phyloP scores from a whole-genome alignment of 2,888 invertebrate species.

The Carcina quercana region DNA sequence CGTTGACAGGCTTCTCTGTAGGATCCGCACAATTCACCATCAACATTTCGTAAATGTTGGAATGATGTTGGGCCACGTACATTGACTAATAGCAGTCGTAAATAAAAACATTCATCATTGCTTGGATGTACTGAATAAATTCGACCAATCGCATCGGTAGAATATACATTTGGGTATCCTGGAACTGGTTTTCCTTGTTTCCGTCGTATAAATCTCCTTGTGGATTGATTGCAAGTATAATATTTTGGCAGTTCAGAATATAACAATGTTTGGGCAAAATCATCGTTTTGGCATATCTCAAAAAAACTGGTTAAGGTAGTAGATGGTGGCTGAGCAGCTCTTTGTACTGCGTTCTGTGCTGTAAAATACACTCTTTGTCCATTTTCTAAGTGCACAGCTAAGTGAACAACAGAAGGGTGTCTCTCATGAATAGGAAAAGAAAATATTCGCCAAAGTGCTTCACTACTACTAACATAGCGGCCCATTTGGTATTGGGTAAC shows the following conservation, averaged over 20 bases:
- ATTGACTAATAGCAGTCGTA: conserved; percentile 32
- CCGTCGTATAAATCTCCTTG: conserved; percentile 19
- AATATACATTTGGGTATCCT: conserved; percentile 18
- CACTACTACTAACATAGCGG: conserved; percentile 16
- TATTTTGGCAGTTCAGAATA: conserved; percentile 21
- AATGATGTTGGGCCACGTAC: conserved; percentile 26
- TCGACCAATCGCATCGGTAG: conserved; percentile 18
- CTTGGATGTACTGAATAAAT: conserved; percentile 6
- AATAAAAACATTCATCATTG: conserved; percentile 30
- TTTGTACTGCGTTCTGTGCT: conserved; percentile 11
- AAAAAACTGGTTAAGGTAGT: conserved; percentile 23
- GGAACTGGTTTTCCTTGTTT: conserved; percentile 21
- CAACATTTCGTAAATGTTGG: conserved; percentile 15
- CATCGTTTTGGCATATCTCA: conserved; percentile 18
- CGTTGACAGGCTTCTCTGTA: conserved; percentile 20
- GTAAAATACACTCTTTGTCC: conserved; percentile 20
- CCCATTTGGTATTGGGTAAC: conserved; percentile 14
- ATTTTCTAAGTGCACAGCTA: conserved; percentile 20
- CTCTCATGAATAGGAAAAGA: conserved; percentile 20
- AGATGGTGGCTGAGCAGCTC: conserved; percentile 16
- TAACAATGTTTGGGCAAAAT: conserved; percentile 19
- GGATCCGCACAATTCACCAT: conserved; percentile 17
- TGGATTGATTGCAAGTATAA: conserved; percentile 23
- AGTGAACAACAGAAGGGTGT: conserved; percentile 18
- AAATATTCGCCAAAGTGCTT: conserved; percentile 23